Percentiles rank a stretch among this genome's conserved stretches.
These are phyloP conservation scores for Protula sp. DNA, from an alignment of 2,888 invertebrate genomes.

Conservation along the genomic window DNA sequence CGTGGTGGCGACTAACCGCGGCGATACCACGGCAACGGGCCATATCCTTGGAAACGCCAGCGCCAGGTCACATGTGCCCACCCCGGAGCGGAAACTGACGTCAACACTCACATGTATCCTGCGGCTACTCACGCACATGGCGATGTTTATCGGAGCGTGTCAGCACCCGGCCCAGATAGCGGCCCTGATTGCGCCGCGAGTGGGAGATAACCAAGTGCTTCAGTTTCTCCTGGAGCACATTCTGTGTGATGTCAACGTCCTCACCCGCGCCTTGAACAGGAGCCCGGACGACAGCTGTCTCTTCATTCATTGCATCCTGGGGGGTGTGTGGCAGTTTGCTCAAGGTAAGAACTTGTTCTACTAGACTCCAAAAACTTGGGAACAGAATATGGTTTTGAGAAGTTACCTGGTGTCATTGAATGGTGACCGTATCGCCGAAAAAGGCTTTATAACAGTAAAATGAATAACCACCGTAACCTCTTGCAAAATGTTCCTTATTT, in stretches of 20 bases:
- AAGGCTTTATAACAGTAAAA: too few species aligned
- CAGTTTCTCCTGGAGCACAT: constrained; percentile 32
- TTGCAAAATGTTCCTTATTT: too few species aligned
- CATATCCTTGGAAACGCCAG: constrained; percentile 35
- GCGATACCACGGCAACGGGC: constrained; percentile 33
- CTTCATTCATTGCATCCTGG: constrained; percentile 4
- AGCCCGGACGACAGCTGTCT: constrained; percentile 1
- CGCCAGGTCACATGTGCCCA: constrained; percentile 17
- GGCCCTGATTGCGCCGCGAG: constrained; percentile 4
- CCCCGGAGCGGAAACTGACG: constrained; percentile 31
- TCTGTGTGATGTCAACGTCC: constrained; percentile 23
- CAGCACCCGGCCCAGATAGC: constrained; percentile 14
- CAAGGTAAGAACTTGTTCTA: background rate
- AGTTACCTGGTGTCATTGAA: too few species aligned
- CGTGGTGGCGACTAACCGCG: too few species aligned
- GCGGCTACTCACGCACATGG: constrained; percentile 34
- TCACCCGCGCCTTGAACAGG: constrained; percentile 21
- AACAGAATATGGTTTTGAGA: too few species aligned
- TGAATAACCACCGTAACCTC: too few species aligned
- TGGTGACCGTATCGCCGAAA: too few species aligned
- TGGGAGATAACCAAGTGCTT: constrained; percentile 8
- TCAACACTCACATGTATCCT: constrained; percentile 27
- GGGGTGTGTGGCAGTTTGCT: too few species aligned
- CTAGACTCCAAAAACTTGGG: too few species aligned
- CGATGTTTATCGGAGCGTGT: constrained; percentile 31